These are phyloP conservation scores for Sebastes elongatus DNA, from an alignment of 2,797 vertebrate genomes.

Conservation along the genomic window DNA sequence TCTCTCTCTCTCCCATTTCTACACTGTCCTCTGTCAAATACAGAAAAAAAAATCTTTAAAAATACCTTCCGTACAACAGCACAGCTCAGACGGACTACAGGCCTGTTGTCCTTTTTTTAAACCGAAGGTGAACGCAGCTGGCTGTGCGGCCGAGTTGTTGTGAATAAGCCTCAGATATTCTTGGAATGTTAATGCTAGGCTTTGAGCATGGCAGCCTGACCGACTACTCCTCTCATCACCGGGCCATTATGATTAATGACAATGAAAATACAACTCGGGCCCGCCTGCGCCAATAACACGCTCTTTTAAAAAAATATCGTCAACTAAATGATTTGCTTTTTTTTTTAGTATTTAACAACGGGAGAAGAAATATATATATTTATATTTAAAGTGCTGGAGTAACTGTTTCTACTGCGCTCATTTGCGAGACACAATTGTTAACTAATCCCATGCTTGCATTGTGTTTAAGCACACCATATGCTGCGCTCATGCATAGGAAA, in stretches of 20 bases:
- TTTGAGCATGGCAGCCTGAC: slow-evolving; percentile 62
- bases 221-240: slow-evolving; percentile 55
- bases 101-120: slow-evolving; percentile 44
- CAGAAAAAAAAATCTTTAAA: not conserved
- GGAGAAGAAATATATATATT: not conserved
- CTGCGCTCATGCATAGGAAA: slow-evolving; percentile 63
- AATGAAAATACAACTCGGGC: slow-evolving; percentile 52
- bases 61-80: slow-evolving; percentile 14
- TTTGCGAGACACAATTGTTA: slow-evolving; percentile 49
- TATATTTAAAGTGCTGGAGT: not conserved
- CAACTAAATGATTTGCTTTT: not conserved
- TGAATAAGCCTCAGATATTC: slow-evolving; percentile 75
- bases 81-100: slow-evolving; percentile 24
- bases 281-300: slow-evolving; percentile 12
- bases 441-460: slow-evolving; percentile 57
- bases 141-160: slow-evolving; percentile 50
- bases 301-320: not conserved
- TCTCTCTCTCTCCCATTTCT: not conserved
- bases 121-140: slow-evolving; percentile 61
- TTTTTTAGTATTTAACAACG: not conserved
- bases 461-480: slow-evolving; percentile 65
- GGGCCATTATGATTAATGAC: slow-evolving; percentile 63
- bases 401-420: slow-evolving; percentile 12
- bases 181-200: slow-evolving; percentile 80
- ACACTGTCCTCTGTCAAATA: not conserved